phyloP scores from a whole-genome alignment of 2,797 vertebrate species.

The Schizothorax lantsangensis region DNA sequence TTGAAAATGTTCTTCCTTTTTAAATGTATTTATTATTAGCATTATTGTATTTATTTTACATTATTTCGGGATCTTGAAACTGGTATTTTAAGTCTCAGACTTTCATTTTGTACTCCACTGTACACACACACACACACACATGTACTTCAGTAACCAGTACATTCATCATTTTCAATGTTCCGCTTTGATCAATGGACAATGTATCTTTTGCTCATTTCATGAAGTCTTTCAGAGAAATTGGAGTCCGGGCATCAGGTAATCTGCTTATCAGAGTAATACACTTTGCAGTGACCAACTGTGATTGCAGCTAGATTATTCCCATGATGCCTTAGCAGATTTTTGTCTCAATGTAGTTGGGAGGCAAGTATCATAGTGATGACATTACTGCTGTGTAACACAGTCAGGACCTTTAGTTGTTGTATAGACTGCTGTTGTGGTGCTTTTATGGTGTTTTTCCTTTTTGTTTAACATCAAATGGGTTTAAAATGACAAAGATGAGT shows the following conservation, averaged over 20 bases:
- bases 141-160: neutral
- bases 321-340: conserved; percentile 15
- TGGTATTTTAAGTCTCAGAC: neutral
- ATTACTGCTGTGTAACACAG: neutral
- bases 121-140: neutral
- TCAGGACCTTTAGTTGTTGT: neutral
- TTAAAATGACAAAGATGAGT: neutral
- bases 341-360: neutral
- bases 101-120: neutral
- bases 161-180: neutral
- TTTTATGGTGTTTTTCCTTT: neutral
- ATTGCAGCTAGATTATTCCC: conserved; percentile 31
- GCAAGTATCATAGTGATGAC: conserved; percentile 7
- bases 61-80: neutral
- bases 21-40: neutral
- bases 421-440: neutral
- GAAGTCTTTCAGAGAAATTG: conserved; percentile 7
- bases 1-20: neutral
- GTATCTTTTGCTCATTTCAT: conserved; percentile 3
- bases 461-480: neutral
- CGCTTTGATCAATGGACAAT: neutral
- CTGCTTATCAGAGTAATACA: conserved; percentile 32
- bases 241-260: conserved; percentile 14
- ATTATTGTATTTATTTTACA: neutral
- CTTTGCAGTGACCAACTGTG: neutral